Conservation (phyloP, 2,888 invertebrate species). For the Noctua janthina region DNA sequence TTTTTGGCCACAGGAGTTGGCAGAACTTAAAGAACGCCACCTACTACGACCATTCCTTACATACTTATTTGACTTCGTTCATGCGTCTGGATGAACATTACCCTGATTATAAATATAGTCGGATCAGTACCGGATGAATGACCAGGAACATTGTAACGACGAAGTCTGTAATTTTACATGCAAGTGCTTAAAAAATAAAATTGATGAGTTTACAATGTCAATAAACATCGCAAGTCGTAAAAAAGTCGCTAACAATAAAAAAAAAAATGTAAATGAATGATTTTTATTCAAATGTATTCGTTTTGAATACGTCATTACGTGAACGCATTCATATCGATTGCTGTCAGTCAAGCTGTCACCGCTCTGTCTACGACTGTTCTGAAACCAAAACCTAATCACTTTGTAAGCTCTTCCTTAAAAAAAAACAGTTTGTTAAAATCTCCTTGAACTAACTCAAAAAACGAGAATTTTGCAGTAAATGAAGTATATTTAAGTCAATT, state of each 20-base stretch:
- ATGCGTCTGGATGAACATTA: not conserved
- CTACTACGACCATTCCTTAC: not conserved
- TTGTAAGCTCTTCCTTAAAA: no score
- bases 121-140: no score
- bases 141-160: not conserved
- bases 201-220: slow-evolving; percentile 5
- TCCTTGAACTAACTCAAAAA: not conserved
- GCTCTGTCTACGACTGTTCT: slow-evolving; percentile 61
- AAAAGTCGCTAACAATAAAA: slow-evolving; percentile 33
- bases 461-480: not conserved
- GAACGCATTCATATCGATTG: slow-evolving; percentile 69
- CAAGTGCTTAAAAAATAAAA: slow-evolving; percentile 12
- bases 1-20: not conserved
- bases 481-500: not conserved
- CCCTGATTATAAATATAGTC: no score
- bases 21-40: not conserved
- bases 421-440: not conserved
- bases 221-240: slow-evolving; percentile 41
- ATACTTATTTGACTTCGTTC: not conserved
- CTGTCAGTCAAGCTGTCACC: slow-evolving; percentile 64
- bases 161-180: not conserved
- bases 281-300: slow-evolving; percentile 58
- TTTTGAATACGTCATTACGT: slow-evolving; percentile 53
- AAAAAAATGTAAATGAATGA: slow-evolving; percentile 43
- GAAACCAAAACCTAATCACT: slow-evolving; percentile 26